Conservation (phyloP, 2,113 vertebrate species). For the Ailuropoda melanoleuca region DNA sequence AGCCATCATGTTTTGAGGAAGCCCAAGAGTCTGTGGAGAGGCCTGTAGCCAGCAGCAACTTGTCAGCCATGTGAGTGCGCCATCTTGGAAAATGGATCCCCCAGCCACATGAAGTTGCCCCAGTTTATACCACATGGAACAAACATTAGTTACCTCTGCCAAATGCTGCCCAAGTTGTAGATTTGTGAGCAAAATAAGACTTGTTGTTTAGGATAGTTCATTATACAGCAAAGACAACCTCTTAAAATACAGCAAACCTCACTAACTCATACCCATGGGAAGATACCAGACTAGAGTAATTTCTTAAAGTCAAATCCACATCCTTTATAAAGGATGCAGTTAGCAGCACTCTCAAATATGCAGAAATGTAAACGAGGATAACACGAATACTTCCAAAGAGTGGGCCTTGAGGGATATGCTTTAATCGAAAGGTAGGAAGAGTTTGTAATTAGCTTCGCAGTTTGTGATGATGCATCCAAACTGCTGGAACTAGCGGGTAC, state of each 20-base stretch:
- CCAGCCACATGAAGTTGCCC: not conserved
- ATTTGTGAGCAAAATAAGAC: not conserved
- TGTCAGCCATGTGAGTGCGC: rapidly evolving
- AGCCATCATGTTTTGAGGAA: not conserved
- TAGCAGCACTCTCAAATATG: not conserved
- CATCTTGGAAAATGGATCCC: not conserved
- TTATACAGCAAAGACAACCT: not conserved
- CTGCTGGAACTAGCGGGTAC: not conserved
- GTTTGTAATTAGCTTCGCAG: slow-evolving; percentile 32
- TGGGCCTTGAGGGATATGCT: not conserved
- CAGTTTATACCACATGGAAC: rapidly evolving
- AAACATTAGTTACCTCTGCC: not conserved
- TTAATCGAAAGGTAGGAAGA: slow-evolving; percentile 8
- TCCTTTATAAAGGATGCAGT: not conserved
- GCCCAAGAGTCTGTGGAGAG: not conserved
- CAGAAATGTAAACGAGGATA: not conserved
- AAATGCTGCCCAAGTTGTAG: not conserved
- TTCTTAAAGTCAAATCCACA: not conserved
- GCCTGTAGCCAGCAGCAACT: not conserved
- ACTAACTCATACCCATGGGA: not conserved
- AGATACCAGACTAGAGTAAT: not conserved
- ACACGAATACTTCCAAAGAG: not conserved
- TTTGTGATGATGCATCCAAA: not conserved
- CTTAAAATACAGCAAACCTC: not conserved
- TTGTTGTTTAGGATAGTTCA: not conserved